Evolutionary conservation across 37 sponge, comb jelly and placozoan species (phyloP).

Genomic region (Beroe ovata): DNA sequence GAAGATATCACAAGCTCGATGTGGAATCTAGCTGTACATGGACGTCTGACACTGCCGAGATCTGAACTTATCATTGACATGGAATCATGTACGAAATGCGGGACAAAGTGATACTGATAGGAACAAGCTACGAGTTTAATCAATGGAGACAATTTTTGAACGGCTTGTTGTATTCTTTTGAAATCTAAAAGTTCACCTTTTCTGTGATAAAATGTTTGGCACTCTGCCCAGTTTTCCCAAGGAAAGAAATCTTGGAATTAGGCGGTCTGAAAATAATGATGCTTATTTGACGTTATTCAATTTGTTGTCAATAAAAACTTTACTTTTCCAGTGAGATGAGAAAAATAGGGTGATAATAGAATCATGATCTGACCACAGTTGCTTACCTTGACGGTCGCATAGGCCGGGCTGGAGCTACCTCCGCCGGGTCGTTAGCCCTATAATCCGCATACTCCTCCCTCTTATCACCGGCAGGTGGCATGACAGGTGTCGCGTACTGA

Average conservation of each 20-base stretch:
- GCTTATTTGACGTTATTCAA: too few relatives aligned
- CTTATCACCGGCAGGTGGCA: background rate
- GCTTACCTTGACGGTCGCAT: background rate
- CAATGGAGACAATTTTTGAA: too few relatives aligned
- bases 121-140: too few relatives aligned
- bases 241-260: constrained; percentile 13
- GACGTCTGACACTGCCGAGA: too few relatives aligned
- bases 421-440: background rate
- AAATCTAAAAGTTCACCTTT: constrained; percentile 16
- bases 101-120: too few relatives aligned
- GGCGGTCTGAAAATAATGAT: constrained; percentile 24
- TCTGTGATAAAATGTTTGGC: constrained; percentile 53
- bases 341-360: background rate
- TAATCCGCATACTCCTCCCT: constrained; percentile 59
- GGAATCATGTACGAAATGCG: too few relatives aligned
- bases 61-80: too few relatives aligned
- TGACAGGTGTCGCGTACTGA: background rate
- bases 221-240: constrained; percentile 6
- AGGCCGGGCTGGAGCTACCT: constrained; percentile 2
- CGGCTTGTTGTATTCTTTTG: too few relatives aligned
- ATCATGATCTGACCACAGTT: background rate
- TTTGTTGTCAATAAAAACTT: too few relatives aligned
- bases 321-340: too few relatives aligned
- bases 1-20: too few relatives aligned
- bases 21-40: too few relatives aligned